A percentile compares a stretch with the other conserved stretches of the same genome.
Evolutionary conservation across 2,888 invertebrate genomes (phyloP).

Genomic region (Morpho achilles): DNA sequence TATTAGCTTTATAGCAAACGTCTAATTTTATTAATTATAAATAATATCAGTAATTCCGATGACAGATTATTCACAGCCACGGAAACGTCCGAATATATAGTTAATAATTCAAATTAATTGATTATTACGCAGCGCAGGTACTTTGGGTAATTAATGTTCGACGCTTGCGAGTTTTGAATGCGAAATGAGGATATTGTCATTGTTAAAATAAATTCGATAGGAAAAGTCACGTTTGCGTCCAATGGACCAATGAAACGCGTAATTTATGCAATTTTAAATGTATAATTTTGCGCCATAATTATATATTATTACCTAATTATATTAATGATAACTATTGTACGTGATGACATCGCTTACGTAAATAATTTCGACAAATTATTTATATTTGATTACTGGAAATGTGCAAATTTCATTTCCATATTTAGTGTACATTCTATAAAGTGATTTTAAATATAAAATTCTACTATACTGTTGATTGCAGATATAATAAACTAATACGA

Average conservation of each 20-base stretch:
- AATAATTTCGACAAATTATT: not conserved
- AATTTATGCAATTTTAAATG: slow-evolving; percentile 18
- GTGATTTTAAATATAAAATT: not conserved
- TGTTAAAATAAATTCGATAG: slow-evolving; percentile 31
- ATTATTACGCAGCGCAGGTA: slow-evolving; percentile 10
- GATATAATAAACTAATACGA: too few relatives aligned
- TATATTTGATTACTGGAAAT: not conserved
- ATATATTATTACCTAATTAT: slow-evolving; percentile 3
- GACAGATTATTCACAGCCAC: not conserved
- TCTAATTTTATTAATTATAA: too few relatives aligned
- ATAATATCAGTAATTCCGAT: not conserved
- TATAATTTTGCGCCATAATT: not conserved
- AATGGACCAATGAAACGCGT: slow-evolving; percentile 14
- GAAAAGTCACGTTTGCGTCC: slow-evolving; percentile 27
- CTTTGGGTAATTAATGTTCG: slow-evolving; percentile 11
- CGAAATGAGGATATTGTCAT: slow-evolving; percentile 20
- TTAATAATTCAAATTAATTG: slow-evolving; percentile 14
- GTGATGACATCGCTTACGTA: not conserved
- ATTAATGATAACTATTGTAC: not conserved
- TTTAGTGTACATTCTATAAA: not conserved
- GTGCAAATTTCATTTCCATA: too few relatives aligned
- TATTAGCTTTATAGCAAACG: too few relatives aligned
- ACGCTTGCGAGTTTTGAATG: slow-evolving; percentile 18
- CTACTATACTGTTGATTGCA: not conserved
- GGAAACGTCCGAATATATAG: slow-evolving; percentile 1